Base-by-base conservation (phyloP, 2,888 invertebrate species). In the Andrena hattorfiana region DNA sequence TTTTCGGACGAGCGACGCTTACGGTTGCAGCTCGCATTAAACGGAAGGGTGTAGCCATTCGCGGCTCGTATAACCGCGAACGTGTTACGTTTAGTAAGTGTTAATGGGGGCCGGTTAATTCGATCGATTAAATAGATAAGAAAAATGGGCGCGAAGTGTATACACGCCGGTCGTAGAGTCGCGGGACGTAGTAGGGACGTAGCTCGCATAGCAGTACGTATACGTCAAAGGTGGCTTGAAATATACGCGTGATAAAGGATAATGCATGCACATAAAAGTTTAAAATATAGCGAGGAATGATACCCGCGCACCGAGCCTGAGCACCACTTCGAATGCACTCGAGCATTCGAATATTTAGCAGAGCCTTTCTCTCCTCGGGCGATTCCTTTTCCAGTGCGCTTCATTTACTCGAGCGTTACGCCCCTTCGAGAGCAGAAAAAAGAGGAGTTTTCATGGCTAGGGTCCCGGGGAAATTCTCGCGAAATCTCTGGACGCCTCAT, bases 401-500 rank as follows among this genome's bases (percentile, higher is more conserved):
- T 91, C 91, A 91, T 91, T 91, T 90, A 90, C 85, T 74, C 86
- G 81, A 64, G 77, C 81, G 83, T 85, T 83, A 64, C 85, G 83
- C 85, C 84, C 84, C 87, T 81, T 79, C 70, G 68, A 71, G 59
- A 66, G 66, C 49, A 48, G 59, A 64, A 69, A 68, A 75, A 63
- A 16, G 56, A 69, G 82, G 77, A 78, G 64, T 85, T 84, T 89
- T 83, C 80, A 83, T 82, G 80, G 72, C 20, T 77, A 68, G 80
- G 83, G 73, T 67, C 30, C 62, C 70, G 49, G 72, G 70, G 86
- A 89, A 90, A 90, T 91, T 90, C 89, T 87, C 85, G 84, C 85
- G 80, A 85, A 89, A 91, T 91, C 85, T 91, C 86, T 89, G 86
- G 89, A 89, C 92, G 92, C 91, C 92, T 93, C 92, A 92, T 93